A percentile compares a stretch with the other conserved stretches of the same genome.
These are phyloP conservation scores for Arizona elegans DNA, from an alignment of 2,113 vertebrate species.

Conservation along the genomic window DNA sequence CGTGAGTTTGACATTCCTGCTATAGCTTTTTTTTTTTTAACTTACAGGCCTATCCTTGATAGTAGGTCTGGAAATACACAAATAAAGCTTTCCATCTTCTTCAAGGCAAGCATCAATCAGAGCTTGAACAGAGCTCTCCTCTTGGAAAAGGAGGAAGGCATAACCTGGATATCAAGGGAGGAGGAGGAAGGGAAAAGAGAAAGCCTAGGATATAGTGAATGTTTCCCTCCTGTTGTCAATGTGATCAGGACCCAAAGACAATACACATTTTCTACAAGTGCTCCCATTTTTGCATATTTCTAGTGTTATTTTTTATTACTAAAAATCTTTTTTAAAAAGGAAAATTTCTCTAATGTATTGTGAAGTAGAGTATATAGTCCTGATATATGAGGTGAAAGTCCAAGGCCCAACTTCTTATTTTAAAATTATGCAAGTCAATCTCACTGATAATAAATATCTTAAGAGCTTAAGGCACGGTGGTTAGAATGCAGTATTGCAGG, in stretches of 20 bases:
- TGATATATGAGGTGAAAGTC: background rate
- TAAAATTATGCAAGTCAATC: background rate
- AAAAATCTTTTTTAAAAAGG: background rate
- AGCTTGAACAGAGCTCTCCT: constrained; percentile 96
- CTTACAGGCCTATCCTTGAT: constrained; percentile 99
- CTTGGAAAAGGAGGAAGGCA: constrained; percentile 98
- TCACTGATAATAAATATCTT: no score
- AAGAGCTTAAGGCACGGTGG: no score
- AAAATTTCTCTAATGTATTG: no score
- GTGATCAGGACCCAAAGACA: background rate
- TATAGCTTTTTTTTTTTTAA: constrained; percentile 32
- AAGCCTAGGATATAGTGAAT: background rate
- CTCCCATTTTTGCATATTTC: background rate
- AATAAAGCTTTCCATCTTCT: constrained; percentile 95
- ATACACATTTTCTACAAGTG: no score
- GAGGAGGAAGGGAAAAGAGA: background rate
- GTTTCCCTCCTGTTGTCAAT: background rate
- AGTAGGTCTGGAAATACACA: constrained; percentile 97
- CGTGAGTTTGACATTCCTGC: background rate
- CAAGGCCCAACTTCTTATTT: background rate
- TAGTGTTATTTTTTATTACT: background rate
- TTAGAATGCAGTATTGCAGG: no score
- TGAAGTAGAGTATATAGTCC: background rate
- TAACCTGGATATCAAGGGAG: constrained; percentile 78
- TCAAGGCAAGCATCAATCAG: constrained; percentile 97